These are phyloP conservation scores for Corvus moneduloides DNA, from an alignment of 2,113 vertebrate genomes.

Conservation along the genomic window DNA sequence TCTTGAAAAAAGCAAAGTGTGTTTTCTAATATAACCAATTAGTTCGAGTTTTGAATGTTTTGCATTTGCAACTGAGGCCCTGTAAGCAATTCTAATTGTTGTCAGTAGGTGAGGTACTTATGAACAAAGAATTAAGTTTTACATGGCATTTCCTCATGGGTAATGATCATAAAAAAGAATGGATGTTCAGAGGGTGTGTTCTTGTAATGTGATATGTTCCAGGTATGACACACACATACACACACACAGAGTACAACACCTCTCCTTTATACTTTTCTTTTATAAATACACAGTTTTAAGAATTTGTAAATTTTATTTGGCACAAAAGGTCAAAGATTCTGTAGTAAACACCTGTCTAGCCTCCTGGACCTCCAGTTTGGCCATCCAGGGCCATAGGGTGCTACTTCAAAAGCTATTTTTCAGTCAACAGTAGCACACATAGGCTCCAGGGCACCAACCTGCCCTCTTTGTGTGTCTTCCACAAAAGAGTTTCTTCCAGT, in stretches of 20 bases:
- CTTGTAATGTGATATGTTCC: background rate
- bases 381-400: accelerated
- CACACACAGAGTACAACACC: accelerated
- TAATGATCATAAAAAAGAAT: background rate
- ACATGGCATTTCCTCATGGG: background rate
- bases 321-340: background rate
- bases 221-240: background rate
- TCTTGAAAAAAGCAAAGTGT: background rate
- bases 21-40: background rate
- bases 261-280: background rate
- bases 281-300: background rate
- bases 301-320: background rate
- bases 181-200: background rate
- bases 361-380: background rate
- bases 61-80: background rate
- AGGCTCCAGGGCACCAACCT: background rate
- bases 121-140: background rate
- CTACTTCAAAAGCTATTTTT: background rate
- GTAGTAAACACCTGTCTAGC: background rate
- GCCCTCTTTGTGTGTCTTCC: background rate
- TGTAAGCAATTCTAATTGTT: background rate
- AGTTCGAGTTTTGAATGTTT: background rate
- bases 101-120: background rate
- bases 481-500: background rate
- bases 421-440: background rate